phyloP scores from a whole-genome alignment of 2,113 vertebrate genomes.

The Lagopus muta region DNA sequence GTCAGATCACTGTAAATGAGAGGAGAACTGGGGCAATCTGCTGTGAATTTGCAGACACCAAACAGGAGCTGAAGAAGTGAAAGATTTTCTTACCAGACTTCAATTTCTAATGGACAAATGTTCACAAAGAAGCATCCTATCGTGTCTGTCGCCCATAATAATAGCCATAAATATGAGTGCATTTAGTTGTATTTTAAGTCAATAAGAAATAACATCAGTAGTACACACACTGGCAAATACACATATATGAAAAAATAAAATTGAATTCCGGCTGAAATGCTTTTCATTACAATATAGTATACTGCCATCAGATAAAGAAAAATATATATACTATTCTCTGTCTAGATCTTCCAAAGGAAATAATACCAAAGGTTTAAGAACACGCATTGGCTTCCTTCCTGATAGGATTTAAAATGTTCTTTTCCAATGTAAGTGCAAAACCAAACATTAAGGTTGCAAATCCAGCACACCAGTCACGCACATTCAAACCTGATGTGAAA shows the following conservation, averaged over 20 bases:
- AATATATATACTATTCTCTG: slow-evolving; percentile 32
- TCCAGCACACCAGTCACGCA: slow-evolving; percentile 33
- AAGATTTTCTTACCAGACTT: slow-evolving; percentile 7
- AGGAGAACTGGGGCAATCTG: slow-evolving; percentile 35
- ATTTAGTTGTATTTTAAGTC: slow-evolving; percentile 28
- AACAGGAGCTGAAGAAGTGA: background rate
- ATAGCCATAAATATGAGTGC: background rate
- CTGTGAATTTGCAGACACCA: slow-evolving; percentile 20
- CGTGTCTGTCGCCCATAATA: background rate
- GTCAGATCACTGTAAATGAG: slow-evolving; percentile 32
- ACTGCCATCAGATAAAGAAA: slow-evolving; percentile 57
- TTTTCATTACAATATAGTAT: slow-evolving; percentile 35
- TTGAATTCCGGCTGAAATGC: slow-evolving; percentile 19
- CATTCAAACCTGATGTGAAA: slow-evolving; percentile 35
- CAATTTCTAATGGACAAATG: background rate
- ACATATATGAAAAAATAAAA: background rate
- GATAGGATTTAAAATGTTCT: slow-evolving; percentile 58
- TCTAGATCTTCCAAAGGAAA: slow-evolving; percentile 65
- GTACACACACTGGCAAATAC: background rate
- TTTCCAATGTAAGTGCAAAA: slow-evolving; percentile 59
- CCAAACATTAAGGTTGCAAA: slow-evolving; percentile 41
- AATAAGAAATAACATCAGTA: slow-evolving; percentile 19
- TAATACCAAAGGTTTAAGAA: slow-evolving; percentile 64
- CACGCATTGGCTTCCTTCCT: slow-evolving; percentile 62
- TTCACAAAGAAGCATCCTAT: background rate